phyloP scores from a whole-genome alignment of 2,113 vertebrate genomes.

The Platichthys stellatus region DNA sequence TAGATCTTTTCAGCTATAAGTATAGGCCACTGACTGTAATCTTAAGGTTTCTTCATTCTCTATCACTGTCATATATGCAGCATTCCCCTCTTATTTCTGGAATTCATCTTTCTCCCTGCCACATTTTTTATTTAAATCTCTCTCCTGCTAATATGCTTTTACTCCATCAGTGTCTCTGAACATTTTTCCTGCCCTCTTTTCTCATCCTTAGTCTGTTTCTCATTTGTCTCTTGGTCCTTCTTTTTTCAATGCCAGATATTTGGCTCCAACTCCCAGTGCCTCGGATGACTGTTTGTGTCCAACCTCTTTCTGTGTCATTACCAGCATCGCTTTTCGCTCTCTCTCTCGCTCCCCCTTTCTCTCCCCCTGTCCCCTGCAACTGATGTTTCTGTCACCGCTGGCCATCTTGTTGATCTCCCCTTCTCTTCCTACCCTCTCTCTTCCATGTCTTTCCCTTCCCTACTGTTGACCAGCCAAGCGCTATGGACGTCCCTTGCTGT shows the following conservation, averaged over 20 bases:
- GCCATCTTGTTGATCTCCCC: conserved; percentile 33
- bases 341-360: conserved; percentile 15
- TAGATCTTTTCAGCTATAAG: conserved; percentile 36
- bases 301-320: conserved; percentile 58
- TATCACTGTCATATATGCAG: conserved; percentile 46
- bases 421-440: conserved; percentile 22
- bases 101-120: conserved; percentile 57
- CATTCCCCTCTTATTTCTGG: conserved; percentile 50
- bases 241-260: conserved; percentile 43
- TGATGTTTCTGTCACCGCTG: conserved; percentile 53
- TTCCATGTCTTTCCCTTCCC: conserved; percentile 37
- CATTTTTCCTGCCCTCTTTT: conserved; percentile 38
- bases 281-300: conserved; percentile 51
- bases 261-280: conserved; percentile 34
- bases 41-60: conserved; percentile 46
- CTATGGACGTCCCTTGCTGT: conserved; percentile 47
- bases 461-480: conserved; percentile 29
- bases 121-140: conserved; percentile 62
- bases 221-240: conserved; percentile 39
- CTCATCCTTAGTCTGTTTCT: conserved; percentile 26
- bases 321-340: conserved; percentile 15
- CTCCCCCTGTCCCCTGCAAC: conserved; percentile 47
- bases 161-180: conserved; percentile 56
- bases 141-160: conserved; percentile 59
- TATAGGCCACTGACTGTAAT: conserved; percentile 53